These are phyloP conservation scores for Drosophila peninsularis DNA, from an alignment of 2,888 invertebrate species.

Conservation along the genomic window DNA sequence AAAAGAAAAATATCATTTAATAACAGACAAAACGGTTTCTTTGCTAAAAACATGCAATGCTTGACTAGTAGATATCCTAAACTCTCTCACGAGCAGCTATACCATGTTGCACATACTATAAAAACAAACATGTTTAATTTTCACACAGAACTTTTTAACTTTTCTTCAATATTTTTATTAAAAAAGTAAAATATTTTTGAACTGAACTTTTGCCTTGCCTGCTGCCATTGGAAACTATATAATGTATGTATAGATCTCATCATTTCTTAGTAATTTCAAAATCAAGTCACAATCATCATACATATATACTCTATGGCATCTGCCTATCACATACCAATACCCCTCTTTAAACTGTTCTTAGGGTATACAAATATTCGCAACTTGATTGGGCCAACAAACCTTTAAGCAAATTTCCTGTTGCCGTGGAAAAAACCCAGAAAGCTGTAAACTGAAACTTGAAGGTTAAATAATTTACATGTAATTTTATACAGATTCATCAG, in stretches of 20 bases:
- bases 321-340: too few species aligned
- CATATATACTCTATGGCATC: too few species aligned
- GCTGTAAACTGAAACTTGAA: neutral
- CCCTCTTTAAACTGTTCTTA: neutral
- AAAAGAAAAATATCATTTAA: slow-evolving; percentile 26
- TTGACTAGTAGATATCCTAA: neutral
- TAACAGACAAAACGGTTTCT: slow-evolving; percentile 19
- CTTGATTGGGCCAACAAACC: slow-evolving; percentile 48
- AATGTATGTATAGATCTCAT: too few species aligned
- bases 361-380: slow-evolving; percentile 54
- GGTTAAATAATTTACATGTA: neutral
- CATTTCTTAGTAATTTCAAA: too few species aligned
- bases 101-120: too few species aligned
- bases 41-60: neutral
- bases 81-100: neutral
- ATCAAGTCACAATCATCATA: too few species aligned
- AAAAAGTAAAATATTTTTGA: too few species aligned
- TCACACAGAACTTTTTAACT: too few species aligned
- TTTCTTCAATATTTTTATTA: too few species aligned
- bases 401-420: slow-evolving; percentile 15
- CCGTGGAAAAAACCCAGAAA: slow-evolving; percentile 1
- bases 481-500: neutral
- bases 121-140: too few species aligned
- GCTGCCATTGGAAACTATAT: too few species aligned
- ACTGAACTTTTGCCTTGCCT: too few species aligned